A percentile compares a stretch with the other conserved stretches of the same genome.
phyloP scores from a whole-genome alignment of 2,888 invertebrate species.

The Pammene aurita region DNA sequence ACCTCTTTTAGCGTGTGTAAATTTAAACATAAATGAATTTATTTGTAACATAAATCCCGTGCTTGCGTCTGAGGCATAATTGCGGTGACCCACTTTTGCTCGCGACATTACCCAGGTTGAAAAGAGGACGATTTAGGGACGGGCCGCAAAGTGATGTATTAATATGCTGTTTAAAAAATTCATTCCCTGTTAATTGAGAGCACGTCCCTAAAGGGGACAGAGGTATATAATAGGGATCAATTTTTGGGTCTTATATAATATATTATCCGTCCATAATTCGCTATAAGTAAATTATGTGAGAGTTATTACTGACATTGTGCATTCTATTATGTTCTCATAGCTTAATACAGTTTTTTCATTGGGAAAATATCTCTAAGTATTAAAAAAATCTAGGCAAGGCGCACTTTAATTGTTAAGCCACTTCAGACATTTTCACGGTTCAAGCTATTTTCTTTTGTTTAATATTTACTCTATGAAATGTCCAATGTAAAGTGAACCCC shows the following conservation, averaged over 20 bases:
- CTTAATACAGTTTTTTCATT: no score
- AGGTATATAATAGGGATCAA: background rate
- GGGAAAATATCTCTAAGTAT: no score
- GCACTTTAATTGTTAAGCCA: no score
- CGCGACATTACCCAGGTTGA: constrained; percentile 49
- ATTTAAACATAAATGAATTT: constrained; percentile 60
- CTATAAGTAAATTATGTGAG: no score
- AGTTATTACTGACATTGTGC: no score
- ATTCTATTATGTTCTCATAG: no score
- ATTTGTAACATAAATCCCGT: constrained; percentile 66
- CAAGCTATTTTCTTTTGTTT: no score
- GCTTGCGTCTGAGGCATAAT: constrained; percentile 62
- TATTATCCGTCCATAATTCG: no score
- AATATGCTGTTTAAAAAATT: constrained; percentile 52
- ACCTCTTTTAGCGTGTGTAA: constrained; percentile 41
- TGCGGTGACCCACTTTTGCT: constrained; percentile 69
- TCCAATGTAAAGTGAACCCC: no score
- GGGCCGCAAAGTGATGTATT: constrained; percentile 46
- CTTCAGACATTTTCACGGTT: no score
- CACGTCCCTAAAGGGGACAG: constrained; percentile 41
- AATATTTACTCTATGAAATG: no score
- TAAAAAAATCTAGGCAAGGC: no score
- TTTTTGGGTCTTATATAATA: background rate
- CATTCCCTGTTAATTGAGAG: constrained; percentile 46
- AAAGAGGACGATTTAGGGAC: constrained; percentile 50